Evolutionary conservation across 1,140 invertebrate genomes (phyloP), one percentile per base, ranked within the genome.

Genomic region (Drosophila sturtevanti): DNA sequence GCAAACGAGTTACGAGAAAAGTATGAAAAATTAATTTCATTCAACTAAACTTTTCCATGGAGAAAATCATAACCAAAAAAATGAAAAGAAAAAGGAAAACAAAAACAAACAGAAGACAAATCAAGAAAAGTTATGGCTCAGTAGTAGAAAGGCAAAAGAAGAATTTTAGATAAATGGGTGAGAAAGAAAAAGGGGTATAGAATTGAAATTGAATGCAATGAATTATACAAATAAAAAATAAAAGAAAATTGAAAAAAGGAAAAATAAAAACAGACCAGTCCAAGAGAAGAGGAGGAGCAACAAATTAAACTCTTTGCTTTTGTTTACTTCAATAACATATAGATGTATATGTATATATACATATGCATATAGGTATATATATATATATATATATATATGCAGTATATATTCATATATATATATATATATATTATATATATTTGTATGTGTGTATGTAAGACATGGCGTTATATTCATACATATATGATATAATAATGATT

Each of bases 11-110:
- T 18, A 10, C n/a, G 11, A 68, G 14, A 12, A 34, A 48, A 66
- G 61, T 11, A 73, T 72, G 56, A 58, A 59, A 73, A 65, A 44
- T 51, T 76, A 61, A 77, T 72, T 79, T 81, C 82, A 38, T 6
- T 82, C 55, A 82, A 65, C 44, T 54, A 76, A 76, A 41, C 1
- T 79, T 82, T 79, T 87, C 77, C 75, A 75, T 72, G 51, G 1
- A 35, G 34, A 35, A 68, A 10, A 68, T 65, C 68, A 80, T 75
- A 79, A 79, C 81, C 79, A 82, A 81, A 71, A 52, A 62, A 64
- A 64, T 18, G 14, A 69, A 71, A 65, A 66, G 63, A 27, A 44
- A 37, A 16, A 37, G 27, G 12, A 38, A 77, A 54, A 58, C 21
- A 24, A 60, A 41, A 65, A 41, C 5, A 41, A n/a, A n/a, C 37